phyloP scores from a whole-genome alignment of 2,888 invertebrate species.

The Netelia fuscicornis region DNA sequence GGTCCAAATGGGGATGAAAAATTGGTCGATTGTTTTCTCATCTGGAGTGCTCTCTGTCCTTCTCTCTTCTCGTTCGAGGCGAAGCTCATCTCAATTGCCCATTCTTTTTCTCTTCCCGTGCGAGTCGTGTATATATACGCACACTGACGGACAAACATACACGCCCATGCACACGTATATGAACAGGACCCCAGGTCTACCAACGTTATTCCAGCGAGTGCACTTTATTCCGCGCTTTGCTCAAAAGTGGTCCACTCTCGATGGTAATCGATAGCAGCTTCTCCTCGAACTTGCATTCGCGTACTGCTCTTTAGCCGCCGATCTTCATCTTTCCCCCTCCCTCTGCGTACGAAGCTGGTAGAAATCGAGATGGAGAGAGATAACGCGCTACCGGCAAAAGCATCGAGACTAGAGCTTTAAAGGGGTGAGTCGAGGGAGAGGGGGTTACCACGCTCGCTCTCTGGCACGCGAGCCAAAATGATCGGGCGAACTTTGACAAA shows the following conservation, averaged over 20 bases:
- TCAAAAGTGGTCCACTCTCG: constrained; percentile 64
- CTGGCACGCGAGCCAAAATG: constrained; percentile 70
- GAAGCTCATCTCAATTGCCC: constrained; percentile 34
- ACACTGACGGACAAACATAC: neutral
- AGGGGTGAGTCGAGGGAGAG: neutral
- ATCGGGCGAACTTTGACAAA: constrained; percentile 72
- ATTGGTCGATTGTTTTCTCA: constrained; percentile 67
- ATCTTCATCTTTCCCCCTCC: constrained; percentile 46
- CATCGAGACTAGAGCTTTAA: constrained; percentile 31
- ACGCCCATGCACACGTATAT: neutral
- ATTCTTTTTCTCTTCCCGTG: constrained; percentile 34
- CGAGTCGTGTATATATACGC: constrained; percentile 11
- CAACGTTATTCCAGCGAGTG: constrained; percentile 42
- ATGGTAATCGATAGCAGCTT: constrained; percentile 65
- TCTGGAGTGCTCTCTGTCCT: constrained; percentile 32
- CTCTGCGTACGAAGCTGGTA: constrained; percentile 8
- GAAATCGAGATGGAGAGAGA: constrained; percentile 17
- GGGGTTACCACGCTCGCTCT: constrained; percentile 21
- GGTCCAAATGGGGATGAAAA: constrained; percentile 45
- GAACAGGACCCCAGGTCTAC: constrained; percentile 7
- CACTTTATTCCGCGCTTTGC: constrained; percentile 63
- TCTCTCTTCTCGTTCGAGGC: constrained; percentile 14
- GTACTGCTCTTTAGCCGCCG: constrained; percentile 43
- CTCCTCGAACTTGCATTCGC: constrained; percentile 25
- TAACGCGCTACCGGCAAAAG: constrained; percentile 24